Evolutionary conservation across 2,888 invertebrate genomes (phyloP).

Genomic region (Candidula unifasciata): DNA sequence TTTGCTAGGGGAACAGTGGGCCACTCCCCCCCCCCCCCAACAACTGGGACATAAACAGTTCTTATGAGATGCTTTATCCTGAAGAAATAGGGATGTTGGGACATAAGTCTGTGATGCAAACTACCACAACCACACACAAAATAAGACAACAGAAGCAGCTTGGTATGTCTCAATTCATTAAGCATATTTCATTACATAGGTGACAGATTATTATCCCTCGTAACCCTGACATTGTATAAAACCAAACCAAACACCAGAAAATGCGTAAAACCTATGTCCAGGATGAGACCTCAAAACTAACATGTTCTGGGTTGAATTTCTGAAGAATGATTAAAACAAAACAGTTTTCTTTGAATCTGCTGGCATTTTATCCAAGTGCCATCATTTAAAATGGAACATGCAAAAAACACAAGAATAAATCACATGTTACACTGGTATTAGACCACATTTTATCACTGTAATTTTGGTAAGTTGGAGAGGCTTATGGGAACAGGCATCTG

Average conservation of each 20-base stretch:
- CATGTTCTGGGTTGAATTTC: neutral
- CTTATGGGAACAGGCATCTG: too few species aligned
- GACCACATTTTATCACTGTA: too few species aligned
- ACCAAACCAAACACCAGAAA: neutral
- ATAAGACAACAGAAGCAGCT: too few species aligned
- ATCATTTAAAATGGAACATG: neutral
- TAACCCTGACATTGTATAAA: constrained; percentile 12
- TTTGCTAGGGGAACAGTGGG: too few species aligned
- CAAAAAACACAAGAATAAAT: neutral
- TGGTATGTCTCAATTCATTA: constrained; percentile 11
- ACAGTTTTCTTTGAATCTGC: neutral
- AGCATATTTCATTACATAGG: constrained; percentile 16
- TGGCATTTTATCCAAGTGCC: neutral
- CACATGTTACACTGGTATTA: too few species aligned
- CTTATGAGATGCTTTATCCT: too few species aligned
- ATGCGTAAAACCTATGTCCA: neutral
- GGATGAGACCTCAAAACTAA: neutral
- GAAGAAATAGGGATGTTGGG: too few species aligned
- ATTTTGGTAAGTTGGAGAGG: too few species aligned
- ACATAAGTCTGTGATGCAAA: too few species aligned
- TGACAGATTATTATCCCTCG: constrained; percentile 2
- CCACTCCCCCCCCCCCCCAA: too few species aligned
- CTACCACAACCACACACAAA: too few species aligned
- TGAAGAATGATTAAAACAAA: neutral
- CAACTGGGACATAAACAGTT: too few species aligned